These are phyloP conservation scores for Pocillopora grandis DNA, from an alignment of 92 coral and sea anemone species.

Conservation along the genomic window DNA sequence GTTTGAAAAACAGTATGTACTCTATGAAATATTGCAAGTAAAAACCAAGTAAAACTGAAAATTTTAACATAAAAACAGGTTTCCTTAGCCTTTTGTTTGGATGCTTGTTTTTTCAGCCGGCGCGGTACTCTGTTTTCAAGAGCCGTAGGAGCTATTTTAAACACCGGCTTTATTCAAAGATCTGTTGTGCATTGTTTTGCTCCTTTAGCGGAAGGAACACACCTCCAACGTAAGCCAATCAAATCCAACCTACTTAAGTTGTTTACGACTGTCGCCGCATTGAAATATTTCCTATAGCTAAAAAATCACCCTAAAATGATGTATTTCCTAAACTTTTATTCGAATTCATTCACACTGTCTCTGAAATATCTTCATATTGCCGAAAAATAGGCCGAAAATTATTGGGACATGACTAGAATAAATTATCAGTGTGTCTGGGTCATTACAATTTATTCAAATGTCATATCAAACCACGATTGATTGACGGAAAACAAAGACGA, in stretches of 20 bases:
- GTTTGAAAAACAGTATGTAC: not conserved
- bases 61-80: not conserved
- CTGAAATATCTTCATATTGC: not conserved
- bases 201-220: conserved; percentile 26
- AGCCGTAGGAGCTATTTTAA: conserved; percentile 4
- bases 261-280: conserved; percentile 35
- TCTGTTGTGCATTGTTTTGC: conserved; percentile 9
- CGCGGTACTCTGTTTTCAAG: conserved; percentile 16
- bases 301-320: not conserved
- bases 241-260: conserved; percentile 6
- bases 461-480: conserved; percentile 11
- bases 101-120: conserved; percentile 13
- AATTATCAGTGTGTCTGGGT: conserved; percentile 19
- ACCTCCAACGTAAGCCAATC: conserved; percentile 29
- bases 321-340: not conserved
- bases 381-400: conserved; percentile 9
- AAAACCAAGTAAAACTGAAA: not conserved
- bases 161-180: conserved; percentile 32
- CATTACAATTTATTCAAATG: conserved; percentile 32
- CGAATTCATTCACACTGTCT: not conserved
- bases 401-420: conserved; percentile 43
- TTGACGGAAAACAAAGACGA: conserved; percentile 11
- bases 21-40: not conserved
- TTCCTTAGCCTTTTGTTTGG: not conserved
- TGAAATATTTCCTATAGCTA: not conserved